Conservation (phyloP, 2,888 invertebrate species). For the Pristionchus arcanus region DNA sequence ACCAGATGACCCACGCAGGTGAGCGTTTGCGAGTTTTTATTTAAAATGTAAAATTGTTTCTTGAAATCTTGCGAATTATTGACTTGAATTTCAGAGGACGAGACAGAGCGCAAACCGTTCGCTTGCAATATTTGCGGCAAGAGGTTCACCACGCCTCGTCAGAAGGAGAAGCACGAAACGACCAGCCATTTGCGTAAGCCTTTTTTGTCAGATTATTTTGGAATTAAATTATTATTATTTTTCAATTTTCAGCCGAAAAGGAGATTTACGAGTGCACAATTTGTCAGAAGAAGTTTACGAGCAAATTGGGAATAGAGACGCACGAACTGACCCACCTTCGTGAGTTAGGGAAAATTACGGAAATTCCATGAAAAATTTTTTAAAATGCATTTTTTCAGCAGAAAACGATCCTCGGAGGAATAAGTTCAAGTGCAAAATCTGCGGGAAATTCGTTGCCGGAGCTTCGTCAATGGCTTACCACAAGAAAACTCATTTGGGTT, state of each 20-base stretch:
- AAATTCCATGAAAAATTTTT: neutral
- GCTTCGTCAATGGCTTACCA: neutral
- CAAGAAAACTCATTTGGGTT: neutral
- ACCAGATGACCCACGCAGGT: too few species aligned
- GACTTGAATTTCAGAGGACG: neutral
- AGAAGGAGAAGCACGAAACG: neutral
- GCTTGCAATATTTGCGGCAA: neutral
- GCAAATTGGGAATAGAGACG: neutral
- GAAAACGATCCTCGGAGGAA: neutral
- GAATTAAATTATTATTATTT: too few species aligned
- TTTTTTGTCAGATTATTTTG: neutral
- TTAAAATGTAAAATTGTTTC: too few species aligned
- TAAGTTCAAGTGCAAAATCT: neutral
- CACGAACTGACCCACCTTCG: neutral
- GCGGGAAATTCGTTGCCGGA: neutral
- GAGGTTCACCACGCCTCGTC: neutral
- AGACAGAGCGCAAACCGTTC: neutral
- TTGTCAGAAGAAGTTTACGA: neutral
- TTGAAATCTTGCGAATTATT: too few species aligned
- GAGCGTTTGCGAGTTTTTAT: too few species aligned
- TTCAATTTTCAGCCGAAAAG: neutral
- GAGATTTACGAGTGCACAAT: neutral
- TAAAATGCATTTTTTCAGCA: neutral
- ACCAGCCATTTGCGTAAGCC: neutral
- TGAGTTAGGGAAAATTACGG: neutral